A percentile compares a stretch with the other conserved stretches of the same genome.
Conservation (phyloP, 2,888 invertebrate species). For the Eumacrocentrus americanus region DNA sequence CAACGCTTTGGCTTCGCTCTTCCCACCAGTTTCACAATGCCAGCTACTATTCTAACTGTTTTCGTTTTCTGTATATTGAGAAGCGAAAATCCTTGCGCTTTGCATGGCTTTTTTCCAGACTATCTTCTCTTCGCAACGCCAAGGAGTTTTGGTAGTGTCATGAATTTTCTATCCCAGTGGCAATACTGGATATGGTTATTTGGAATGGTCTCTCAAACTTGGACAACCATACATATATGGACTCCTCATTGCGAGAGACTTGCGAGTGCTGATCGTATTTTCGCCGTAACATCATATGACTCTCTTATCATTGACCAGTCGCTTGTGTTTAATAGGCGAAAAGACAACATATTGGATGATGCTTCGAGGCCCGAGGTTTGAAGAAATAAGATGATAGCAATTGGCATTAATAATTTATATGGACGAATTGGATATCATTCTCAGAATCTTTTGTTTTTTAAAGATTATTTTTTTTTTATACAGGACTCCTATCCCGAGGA, state of each 20-base stretch:
- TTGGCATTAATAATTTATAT: neutral
- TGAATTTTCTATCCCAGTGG: conserved; percentile 67
- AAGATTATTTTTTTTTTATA: neutral
- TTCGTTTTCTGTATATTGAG: conserved; percentile 72
- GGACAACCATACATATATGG: conserved; percentile 89
- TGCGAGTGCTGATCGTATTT: conserved; percentile 83
- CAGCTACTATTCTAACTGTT: conserved; percentile 73
- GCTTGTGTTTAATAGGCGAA: conserved; percentile 78
- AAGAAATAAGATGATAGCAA: too few species aligned
- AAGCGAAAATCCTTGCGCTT: conserved; percentile 71
- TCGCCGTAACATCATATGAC: conserved; percentile 83
- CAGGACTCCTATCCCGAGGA: neutral
- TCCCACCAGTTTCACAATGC: conserved; percentile 79
- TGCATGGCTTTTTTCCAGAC: conserved; percentile 64
- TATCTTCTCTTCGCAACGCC: conserved; percentile 64
- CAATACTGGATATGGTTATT: conserved; percentile 80
- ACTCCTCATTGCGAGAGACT: conserved; percentile 81
- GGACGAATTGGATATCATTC: neutral
- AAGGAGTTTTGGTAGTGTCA: conserved; percentile 59
- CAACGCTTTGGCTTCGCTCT: conserved; percentile 87
- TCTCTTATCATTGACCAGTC: conserved; percentile 85
- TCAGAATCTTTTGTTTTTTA: neutral
- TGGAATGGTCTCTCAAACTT: conserved; percentile 83
- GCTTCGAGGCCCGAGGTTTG: conserved; percentile 14
- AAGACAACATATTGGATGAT: conserved; percentile 60